Base-by-base conservation (phyloP, 2,888 invertebrate species). In the Branchellion lobata region DNA sequence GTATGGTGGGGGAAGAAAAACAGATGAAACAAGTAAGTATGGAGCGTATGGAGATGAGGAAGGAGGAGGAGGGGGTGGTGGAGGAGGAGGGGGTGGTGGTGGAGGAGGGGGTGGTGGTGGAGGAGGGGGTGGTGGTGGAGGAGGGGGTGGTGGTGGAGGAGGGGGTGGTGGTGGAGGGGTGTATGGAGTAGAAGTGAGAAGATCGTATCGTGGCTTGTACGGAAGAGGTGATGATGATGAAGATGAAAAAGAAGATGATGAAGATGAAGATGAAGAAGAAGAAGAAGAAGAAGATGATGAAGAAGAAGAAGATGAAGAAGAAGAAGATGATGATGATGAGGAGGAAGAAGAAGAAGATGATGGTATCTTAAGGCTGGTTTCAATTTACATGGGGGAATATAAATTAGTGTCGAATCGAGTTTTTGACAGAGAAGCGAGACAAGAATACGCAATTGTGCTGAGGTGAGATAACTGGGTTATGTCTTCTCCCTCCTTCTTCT, bases 361-460 rank as follows among this genome's bases (percentile, higher is more conserved):
- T 68, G 36, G 11, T n/a, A n/a, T 57, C n/a, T 85, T 86, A 79
- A 82, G 83, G 34, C 81, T 86, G n/a, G 83, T 84, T 51, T 82
- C 82, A 36, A 81, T 85, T 40, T 84, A 83, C 68, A 81, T 83
- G 2, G 84, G 84, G 27, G 84, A 85, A 79, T 86, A 85, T 81
- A 86, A 85, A 53, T 73, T 82, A 5, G 95, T 96, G 0, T 94
- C 95, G 88, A 78, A 69, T 1, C 27, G 36, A 29, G n/a, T 33
- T 1, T 74, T 79, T 33, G 79, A 79, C 40, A 21, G 73, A 0
- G 74, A 74, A n/a, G 0, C 2, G 51, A 5, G 57, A 21, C 8
- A 18, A 2, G 40, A 47, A 18, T 69, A 69, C 27, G 29, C 40
- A 21, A 47, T 80, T 18, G 65, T 80, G 65, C 33, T 80, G 24